A percentile compares a stretch with the other conserved stretches of the same genome.
phyloP scores from a whole-genome alignment of 2,888 invertebrate species.

The Pedicia rivosa region DNA sequence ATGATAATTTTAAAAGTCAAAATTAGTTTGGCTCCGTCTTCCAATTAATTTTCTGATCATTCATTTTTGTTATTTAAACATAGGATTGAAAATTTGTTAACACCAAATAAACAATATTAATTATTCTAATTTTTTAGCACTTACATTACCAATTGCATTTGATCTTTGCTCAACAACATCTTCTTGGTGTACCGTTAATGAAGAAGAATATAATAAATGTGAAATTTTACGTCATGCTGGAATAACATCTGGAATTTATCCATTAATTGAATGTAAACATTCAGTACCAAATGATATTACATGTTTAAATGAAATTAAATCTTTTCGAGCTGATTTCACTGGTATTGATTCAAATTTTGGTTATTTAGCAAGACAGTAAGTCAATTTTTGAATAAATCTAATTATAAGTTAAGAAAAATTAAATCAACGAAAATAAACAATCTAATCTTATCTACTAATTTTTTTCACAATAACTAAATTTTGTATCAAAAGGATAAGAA shows the following conservation, averaged over 20 bases:
- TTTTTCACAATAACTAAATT: no score
- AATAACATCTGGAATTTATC: conserved; percentile 40
- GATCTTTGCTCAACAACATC: conserved; percentile 16
- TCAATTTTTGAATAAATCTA: conserved; percentile 15
- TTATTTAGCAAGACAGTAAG: conserved; percentile 43
- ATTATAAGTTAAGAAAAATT: no score
- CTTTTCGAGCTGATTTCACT: conserved; percentile 38
- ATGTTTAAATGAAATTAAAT: conserved; percentile 37
- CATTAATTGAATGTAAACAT: conserved; percentile 35
- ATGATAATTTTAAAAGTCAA: background rate
- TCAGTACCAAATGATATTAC: conserved; percentile 31
- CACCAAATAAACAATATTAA: no score
- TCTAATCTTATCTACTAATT: no score
- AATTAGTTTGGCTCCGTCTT: background rate
- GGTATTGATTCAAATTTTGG: conserved; percentile 46
- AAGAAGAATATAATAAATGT: conserved; percentile 41
- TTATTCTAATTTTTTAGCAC: background rate
- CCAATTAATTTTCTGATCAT: background rate
- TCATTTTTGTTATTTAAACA: no score
- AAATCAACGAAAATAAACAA: no score
- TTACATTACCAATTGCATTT: conserved; percentile 9
- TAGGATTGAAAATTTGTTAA: no score
- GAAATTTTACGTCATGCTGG: conserved; percentile 39
- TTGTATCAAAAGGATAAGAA: no score
- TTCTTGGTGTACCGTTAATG: conserved; percentile 44